Base-by-base conservation (phyloP, 2,113 vertebrate genomes). In the Anarrhichthys ocellatus region DNA sequence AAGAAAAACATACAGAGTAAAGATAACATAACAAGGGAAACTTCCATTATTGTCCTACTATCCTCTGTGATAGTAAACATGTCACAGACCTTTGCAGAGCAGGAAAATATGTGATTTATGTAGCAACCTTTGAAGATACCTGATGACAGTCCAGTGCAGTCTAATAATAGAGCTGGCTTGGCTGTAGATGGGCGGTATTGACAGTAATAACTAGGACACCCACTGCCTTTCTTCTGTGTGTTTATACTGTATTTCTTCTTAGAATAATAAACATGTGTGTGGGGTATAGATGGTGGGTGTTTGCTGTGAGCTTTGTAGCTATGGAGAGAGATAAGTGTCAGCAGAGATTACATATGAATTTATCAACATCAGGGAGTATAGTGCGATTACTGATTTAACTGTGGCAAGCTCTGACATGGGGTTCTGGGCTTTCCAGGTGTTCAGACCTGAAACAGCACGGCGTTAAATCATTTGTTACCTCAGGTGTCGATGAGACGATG, bases 201-300 rank as follows among this genome's bases (percentile, higher is more conserved):
- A 92, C 91, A 87, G 85, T 85, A 86, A 91, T 90, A 93, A 92
- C 85, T 88, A 78, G 88, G 89, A 92, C 92, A 85, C 91, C 87
- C 78, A 85, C 84, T 59, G 63, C 71, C 66, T 63, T 77, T 88
- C 78, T 14, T 77, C 82, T 85, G 61, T 54, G 15, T 89, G 81
- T 91, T 91, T 90, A 83, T 63, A 76, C 88, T 80, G 84, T 68
- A 84, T 87, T 91, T 83, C 81, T 87, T 69, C 74, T 82, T 50
- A 63, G 81, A 86, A 91, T 84, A 91, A 92, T 89, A 92, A 88
- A 91, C 83, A 87, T 38, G 66, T 17, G 61, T 82, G 89, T 87
- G 87, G 83, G 87, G 86, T 50, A 29, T 29, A 7, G 44, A 32
- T 32, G 84, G 80, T 80, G 85, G 78, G 80, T 54, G 69, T 82